These are phyloP conservation scores for Camponotus vicinus DNA, from an alignment of 1,140 invertebrate genomes.

Conservation along the genomic window DNA sequence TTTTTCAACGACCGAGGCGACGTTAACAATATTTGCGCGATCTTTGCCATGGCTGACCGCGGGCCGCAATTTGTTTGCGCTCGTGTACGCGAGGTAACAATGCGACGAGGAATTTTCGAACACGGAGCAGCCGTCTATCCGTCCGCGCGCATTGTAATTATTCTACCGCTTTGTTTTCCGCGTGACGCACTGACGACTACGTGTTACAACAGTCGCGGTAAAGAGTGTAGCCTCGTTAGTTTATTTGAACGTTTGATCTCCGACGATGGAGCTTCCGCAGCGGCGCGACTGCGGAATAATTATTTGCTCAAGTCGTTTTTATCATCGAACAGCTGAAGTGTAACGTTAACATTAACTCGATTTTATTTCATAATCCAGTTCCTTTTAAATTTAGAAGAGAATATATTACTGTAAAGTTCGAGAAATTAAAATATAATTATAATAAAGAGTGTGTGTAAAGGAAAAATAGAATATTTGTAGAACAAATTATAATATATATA, in stretches of 20 bases:
- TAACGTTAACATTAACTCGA: too few species aligned
- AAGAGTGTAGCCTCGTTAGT: constrained; percentile 50
- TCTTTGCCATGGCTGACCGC: constrained; percentile 24
- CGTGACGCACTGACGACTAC: constrained; percentile 19
- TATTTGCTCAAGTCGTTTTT: background rate
- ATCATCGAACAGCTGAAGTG: background rate
- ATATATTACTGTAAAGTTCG: background rate
- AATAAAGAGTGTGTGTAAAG: background rate
- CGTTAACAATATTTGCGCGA: constrained; percentile 60
- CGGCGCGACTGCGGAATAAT: constrained; percentile 14
- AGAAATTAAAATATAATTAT: background rate
- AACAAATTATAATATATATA: background rate
- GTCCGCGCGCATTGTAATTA: constrained; percentile 49
- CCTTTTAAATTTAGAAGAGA: background rate
- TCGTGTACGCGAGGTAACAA: constrained; percentile 28
- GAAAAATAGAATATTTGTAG: background rate
- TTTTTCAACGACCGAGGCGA: background rate
- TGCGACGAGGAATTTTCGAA: constrained; percentile 53
- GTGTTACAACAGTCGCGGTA: constrained; percentile 25
- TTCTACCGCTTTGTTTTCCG: constrained; percentile 34
- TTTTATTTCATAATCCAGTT: background rate
- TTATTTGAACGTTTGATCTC: constrained; percentile 36
- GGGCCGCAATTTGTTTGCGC: constrained; percentile 41
- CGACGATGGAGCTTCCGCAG: constrained; percentile 6
- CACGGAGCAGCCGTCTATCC: constrained; percentile 4